Conservation (phyloP, 1,140 invertebrate genomes). For the Tetraneura akinire region DNA sequence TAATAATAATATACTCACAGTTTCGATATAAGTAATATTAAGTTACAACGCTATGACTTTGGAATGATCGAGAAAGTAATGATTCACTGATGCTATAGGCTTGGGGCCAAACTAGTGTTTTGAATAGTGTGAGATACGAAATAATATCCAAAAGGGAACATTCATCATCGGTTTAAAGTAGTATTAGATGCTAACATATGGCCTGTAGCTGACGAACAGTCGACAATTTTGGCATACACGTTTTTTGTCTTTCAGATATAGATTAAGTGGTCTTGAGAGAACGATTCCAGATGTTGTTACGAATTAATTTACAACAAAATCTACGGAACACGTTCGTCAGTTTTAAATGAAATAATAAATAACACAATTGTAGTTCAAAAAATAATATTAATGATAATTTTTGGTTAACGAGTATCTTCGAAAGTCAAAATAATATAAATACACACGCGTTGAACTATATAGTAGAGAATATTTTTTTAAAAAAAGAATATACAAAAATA, state of each 20-base stretch:
- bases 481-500: too few species aligned
- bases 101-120: background rate
- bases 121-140: background rate
- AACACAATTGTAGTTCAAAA: background rate
- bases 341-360: slow-evolving; percentile 11
- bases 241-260: slow-evolving; percentile 7
- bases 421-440: background rate
- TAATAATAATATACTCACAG: background rate
- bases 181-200: slow-evolving; percentile 18
- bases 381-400: background rate
- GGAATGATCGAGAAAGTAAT: background rate
- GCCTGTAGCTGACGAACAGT: slow-evolving; percentile 27
- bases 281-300: slow-evolving; percentile 43
- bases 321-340: slow-evolving; percentile 1
- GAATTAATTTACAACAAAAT: slow-evolving; percentile 9
- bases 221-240: slow-evolving; percentile 19
- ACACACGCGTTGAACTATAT: background rate
- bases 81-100: slow-evolving; percentile 2
- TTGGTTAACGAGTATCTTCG: background rate
- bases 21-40: background rate
- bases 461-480: background rate
- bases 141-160: slow-evolving; percentile 33
- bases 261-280: slow-evolving; percentile 43
- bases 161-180: slow-evolving; percentile 37
- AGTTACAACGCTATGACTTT: background rate